These are phyloP conservation scores for Netelia fuscicornis DNA, from an alignment of 2,888 invertebrate genomes.

Conservation along the genomic window DNA sequence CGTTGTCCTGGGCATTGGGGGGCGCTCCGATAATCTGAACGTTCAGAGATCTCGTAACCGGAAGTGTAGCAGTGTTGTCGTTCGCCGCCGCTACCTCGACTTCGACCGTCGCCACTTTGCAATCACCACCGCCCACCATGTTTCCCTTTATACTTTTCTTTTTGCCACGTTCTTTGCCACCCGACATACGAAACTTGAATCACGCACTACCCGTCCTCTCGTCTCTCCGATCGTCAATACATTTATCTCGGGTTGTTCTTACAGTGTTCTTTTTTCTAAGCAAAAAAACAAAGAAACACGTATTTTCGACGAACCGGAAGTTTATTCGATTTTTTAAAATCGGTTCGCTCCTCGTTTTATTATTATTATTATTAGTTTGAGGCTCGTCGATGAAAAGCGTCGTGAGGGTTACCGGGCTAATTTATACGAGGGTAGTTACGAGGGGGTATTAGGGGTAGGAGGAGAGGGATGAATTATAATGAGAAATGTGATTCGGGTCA, in stretches of 20 bases:
- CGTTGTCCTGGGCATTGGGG: conserved; percentile 89
- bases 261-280: no score
- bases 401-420: conserved; percentile 48
- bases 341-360: no score
- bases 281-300: not conserved
- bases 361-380: no score
- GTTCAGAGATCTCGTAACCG: conserved; percentile 91
- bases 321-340: not conserved
- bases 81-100: conserved; percentile 89
- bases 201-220: conserved; percentile 2
- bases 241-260: not conserved
- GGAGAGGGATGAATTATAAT: conserved; percentile 26
- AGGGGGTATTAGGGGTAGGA: not conserved
- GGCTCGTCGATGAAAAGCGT: not conserved
- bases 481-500: conserved; percentile 65
- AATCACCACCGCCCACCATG: conserved; percentile 91
- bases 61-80: conserved; percentile 95
- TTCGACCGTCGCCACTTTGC: conserved; percentile 96
- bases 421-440: not conserved
- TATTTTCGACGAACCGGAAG: not conserved
- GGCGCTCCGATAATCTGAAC: conserved; percentile 86
- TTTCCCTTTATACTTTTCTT: conserved; percentile 23
- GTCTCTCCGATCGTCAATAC: not conserved
- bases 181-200: not conserved
- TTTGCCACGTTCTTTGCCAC: conserved; percentile 23